Evolutionary conservation across 2,888 invertebrate species (phyloP), one percentile per base, ranked within the genome.

Genomic region (Watsonalla binaria): DNA sequence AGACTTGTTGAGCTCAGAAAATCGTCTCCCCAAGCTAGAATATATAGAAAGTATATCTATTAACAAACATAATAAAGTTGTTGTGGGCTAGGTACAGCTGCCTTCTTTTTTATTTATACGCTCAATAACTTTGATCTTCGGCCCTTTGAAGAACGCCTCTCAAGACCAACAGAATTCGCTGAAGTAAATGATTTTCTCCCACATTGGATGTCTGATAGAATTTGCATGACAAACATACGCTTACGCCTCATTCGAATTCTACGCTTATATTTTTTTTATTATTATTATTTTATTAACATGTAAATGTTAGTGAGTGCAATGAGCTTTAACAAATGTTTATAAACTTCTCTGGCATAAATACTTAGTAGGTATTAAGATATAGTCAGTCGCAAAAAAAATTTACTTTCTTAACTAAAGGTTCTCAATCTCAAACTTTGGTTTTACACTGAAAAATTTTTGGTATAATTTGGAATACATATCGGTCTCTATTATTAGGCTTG

Each of bases 121-220:
- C 70, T 71, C 72, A 69, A 81, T 72, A 65, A 72, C 78, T 84
- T 84, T 80, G 76, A 84, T 84, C 73, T 78, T 73, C 59, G 70
- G 72, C 71, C 71, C 73, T 80, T 80, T 76, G 70, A 75, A 76
- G 74, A 72, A 76, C 63, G 70, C 65, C 66, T 79, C 69, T 77
- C 73, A 71, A 71, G 66, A 77, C 74, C 78, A 65, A 66, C 63
- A 71, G 68, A 79, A 77, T 74, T 76, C 64, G 67, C 69, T 42
- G 72, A 74, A 71, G 62, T 68, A 70, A 76, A 79, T 72, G 70
- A 64, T 70, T 70, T 60, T 64, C 54, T 60, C 60, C 63, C 62
- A 59, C 60, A 60, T 66, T 65, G 56, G 69, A 70, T 64, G 65
- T 67, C 46, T 63, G 57, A 60, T 60, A 52, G 60, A 69, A 70